Evolutionary conservation across 2,113 vertebrate species (phyloP).

Genomic region (Ceyx margarethae): DNA sequence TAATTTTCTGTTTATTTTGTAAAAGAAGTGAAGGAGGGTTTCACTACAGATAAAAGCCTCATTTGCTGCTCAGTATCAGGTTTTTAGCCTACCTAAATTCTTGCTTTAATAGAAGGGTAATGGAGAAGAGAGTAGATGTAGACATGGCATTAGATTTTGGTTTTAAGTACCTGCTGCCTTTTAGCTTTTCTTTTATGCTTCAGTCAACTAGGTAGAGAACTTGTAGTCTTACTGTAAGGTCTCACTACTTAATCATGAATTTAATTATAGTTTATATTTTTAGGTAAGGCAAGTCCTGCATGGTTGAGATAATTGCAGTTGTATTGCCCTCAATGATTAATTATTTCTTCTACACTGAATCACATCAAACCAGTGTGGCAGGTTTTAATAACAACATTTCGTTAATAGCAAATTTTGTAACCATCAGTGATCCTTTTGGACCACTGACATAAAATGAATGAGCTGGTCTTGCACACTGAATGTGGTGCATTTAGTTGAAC

Average conservation of each 20-base stretch:
- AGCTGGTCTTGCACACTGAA: neutral
- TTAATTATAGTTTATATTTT: slow-evolving; percentile 14
- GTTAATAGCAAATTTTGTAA: neutral
- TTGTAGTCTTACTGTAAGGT: neutral
- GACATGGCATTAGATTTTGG: neutral
- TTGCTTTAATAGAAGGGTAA: neutral
- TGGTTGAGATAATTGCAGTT: slow-evolving; percentile 1
- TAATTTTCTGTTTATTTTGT: neutral
- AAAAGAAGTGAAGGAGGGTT: neutral
- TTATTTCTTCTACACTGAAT: neutral
- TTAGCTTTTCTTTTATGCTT: neutral
- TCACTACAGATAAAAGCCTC: neutral
- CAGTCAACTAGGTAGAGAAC: neutral
- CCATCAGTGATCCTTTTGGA: neutral
- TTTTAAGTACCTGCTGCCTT: neutral
- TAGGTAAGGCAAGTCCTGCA: neutral
- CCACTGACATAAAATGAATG: neutral
- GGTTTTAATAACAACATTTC: neutral
- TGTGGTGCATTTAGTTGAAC: neutral
- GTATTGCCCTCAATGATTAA: neutral
- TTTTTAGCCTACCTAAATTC: neutral
- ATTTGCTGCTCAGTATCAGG: neutral
- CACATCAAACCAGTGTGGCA: neutral
- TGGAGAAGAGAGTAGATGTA: neutral
- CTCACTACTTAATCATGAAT: neutral